A percentile compares a stretch with the other conserved stretches of the same genome.
phyloP scores from a whole-genome alignment of 2,888 invertebrate species.

The Cynaeus angustus region DNA sequence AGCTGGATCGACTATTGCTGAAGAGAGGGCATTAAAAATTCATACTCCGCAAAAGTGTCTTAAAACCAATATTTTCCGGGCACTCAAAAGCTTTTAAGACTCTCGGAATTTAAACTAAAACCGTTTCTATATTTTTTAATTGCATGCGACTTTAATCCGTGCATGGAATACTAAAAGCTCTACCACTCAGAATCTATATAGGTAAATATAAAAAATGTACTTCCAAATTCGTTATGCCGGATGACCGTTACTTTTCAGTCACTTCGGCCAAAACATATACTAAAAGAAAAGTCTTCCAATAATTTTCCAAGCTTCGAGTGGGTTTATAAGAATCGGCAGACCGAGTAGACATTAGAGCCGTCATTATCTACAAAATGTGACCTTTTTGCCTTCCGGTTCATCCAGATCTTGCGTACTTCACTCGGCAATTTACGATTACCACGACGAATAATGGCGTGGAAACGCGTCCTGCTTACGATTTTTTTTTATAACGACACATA shows the following conservation, averaged over 20 bases:
- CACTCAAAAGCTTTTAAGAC: conserved; percentile 29
- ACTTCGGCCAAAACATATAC: too few relatives aligned
- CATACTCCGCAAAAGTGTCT: conserved; percentile 7
- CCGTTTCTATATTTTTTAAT: conserved; percentile 7
- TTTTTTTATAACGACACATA: conserved; percentile 19
- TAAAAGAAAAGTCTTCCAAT: too few relatives aligned
- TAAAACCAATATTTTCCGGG: conserved; percentile 13
- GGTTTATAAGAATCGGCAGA: too few relatives aligned
- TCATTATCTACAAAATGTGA: conserved; percentile 1
- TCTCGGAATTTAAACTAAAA: conserved; percentile 14
- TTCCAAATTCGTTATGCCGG: too few relatives aligned
- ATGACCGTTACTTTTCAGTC: too few relatives aligned
- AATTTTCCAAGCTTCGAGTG: too few relatives aligned
- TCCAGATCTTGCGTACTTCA: neutral
- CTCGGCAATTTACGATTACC: conserved; percentile 6
- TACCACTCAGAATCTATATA: too few relatives aligned
- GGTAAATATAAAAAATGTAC: too few relatives aligned
- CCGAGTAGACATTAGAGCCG: neutral
- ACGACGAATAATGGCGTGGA: conserved; percentile 9
- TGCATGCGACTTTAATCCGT: conserved; percentile 10
- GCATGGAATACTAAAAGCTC: conserved; percentile 8
- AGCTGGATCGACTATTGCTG: conserved; percentile 3
- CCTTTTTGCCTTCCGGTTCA: neutral
- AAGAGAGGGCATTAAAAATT: conserved; percentile 25
- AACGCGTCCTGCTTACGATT: conserved; percentile 15